These are phyloP conservation scores for Drosophila multiciliata DNA, from an alignment of 2,888 invertebrate genomes.

Conservation along the genomic window DNA sequence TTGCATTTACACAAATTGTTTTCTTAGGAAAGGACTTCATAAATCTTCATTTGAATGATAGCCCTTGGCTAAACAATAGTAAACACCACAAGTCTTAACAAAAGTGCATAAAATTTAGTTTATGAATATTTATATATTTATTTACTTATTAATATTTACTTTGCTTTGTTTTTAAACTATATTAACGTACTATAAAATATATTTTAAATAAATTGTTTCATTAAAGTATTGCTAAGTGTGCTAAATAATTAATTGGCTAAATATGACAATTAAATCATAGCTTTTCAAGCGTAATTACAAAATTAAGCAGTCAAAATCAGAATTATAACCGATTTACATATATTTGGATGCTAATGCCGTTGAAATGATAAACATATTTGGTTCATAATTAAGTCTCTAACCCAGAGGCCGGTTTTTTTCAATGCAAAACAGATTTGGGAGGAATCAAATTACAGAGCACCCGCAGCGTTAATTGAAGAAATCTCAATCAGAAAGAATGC, in stretches of 20 bases:
- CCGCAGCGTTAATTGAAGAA: constrained; percentile 74
- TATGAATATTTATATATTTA: not conserved
- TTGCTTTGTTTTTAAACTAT: not conserved
- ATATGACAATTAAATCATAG: not conserved
- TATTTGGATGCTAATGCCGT: not conserved
- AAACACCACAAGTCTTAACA: not conserved
- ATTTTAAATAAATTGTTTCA: not conserved
- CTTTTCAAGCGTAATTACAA: not conserved
- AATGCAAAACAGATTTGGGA: constrained; percentile 50
- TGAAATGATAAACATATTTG: not conserved
- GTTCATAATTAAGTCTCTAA: not conserved
- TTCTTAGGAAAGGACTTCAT: not conserved
- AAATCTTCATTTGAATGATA: not conserved
- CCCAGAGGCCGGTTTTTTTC: not conserved
- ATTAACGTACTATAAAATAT: not conserved
- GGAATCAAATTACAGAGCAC: constrained; percentile 70
- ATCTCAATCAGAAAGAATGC: constrained; percentile 62
- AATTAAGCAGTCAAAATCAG: not conserved
- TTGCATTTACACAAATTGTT: not conserved
- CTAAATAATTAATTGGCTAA: not conserved
- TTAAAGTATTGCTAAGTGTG: not conserved
- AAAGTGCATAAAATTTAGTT: not conserved
- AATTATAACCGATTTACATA: too few species aligned
- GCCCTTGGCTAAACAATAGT: not conserved
- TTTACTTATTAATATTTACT: not conserved